phyloP scores from a whole-genome alignment of 2,113 vertebrate species.

The Anas platyrhynchos region DNA sequence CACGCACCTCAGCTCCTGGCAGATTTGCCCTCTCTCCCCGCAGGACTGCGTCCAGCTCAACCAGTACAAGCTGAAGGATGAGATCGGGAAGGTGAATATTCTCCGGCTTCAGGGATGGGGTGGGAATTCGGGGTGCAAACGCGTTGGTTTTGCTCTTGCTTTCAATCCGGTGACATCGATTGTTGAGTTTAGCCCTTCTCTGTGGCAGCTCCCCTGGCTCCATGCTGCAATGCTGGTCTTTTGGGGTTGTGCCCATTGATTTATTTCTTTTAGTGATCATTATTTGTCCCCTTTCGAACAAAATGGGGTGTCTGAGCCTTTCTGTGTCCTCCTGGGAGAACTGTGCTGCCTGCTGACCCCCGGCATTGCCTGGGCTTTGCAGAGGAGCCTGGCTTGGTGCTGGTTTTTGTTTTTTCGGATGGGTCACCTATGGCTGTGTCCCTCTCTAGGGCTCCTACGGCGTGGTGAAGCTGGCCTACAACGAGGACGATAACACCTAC shows the following conservation, averaged over 20 bases:
- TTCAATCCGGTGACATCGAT: neutral
- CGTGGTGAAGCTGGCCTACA: conserved; percentile 98
- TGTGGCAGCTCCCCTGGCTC: fast-evolving
- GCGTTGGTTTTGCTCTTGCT: neutral
- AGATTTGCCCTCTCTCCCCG: neutral
- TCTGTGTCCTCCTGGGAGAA: neutral
- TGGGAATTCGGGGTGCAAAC: neutral
- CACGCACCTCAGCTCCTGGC: neutral
- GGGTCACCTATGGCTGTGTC: neutral
- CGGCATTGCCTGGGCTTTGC: fast-evolving
- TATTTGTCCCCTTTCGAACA: neutral
- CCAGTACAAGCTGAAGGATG: conserved; percentile 97
- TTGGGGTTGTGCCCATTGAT: neutral
- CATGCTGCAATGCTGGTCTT: fast-evolving
- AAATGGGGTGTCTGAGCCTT: neutral
- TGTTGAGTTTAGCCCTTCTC: neutral
- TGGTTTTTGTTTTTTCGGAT: neutral
- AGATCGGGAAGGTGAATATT: conserved; percentile 93
- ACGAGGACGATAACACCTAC: conserved; percentile 97
- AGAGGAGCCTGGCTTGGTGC: fast-evolving
- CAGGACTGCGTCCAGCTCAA: conserved; percentile 98
- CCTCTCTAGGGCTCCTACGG: conserved; percentile 92
- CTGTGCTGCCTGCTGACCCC: fast-evolving
- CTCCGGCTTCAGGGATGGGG: neutral
- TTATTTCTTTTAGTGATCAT: neutral